Conservation (phyloP, 2,888 invertebrate species). For the Arrhopalites spinosus region DNA sequence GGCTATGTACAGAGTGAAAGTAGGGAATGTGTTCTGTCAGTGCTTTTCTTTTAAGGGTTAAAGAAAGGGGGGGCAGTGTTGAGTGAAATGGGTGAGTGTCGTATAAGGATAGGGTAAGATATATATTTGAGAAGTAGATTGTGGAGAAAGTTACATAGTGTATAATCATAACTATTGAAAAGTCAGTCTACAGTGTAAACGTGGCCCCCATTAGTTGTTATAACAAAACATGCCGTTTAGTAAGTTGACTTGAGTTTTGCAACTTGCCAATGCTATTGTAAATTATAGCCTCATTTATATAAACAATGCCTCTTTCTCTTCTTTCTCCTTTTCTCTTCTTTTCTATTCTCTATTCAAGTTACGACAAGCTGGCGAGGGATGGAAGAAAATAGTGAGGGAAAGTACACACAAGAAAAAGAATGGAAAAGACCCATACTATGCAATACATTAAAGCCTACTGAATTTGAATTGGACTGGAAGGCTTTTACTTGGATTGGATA, state of each 20-base stretch:
- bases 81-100: no score
- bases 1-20: no score
- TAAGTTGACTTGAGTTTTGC: not conserved
- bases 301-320: conserved; percentile 1
- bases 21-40: no score
- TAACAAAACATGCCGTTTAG: not conserved
- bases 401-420: not conserved
- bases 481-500: conserved; percentile 24
- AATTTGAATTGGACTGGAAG: conserved; percentile 20
- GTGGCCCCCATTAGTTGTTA: not conserved
- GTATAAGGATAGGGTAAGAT: no score
- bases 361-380: not conserved
- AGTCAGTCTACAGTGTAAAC: not conserved
- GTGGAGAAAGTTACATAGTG: no score
- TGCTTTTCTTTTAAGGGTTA: no score
- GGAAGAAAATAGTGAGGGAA: not conserved
- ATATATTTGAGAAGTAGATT: no score
- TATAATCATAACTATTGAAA: no score
- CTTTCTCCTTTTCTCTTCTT: no score
- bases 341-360: not conserved
- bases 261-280: conserved; percentile 11
- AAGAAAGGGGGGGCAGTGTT: no score
- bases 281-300: conserved; percentile 15
- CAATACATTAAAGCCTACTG: conserved; percentile 6
- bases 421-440: not conserved